Evolutionary conservation across 2,888 invertebrate species (phyloP).

Genomic region (Mycalesis mineus): DNA sequence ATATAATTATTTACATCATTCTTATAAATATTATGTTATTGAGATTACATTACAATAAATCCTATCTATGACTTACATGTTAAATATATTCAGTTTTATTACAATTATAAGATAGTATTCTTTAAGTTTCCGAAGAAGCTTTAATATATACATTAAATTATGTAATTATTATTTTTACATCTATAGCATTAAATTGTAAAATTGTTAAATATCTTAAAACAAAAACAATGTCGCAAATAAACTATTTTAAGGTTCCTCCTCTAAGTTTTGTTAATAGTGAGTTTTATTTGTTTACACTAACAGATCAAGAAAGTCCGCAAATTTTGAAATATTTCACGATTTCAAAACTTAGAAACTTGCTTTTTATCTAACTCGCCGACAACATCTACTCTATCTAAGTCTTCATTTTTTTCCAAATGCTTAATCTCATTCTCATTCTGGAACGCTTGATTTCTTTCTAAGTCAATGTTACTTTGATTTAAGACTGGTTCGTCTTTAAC

Average conservation of each 20-base stretch:
- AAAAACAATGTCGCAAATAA: no score
- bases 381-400: background rate
- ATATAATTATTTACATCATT: conserved; percentile 1
- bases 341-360: conserved; percentile 4
- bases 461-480: background rate
- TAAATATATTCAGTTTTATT: background rate
- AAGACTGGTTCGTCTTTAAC: background rate
- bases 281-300: no score
- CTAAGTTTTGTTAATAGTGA: no score
- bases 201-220: no score
- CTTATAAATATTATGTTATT: conserved; percentile 2
- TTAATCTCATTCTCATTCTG: background rate
- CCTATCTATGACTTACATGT: background rate
- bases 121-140: background rate
- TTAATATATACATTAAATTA: no score
- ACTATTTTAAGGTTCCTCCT: no score
- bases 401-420: background rate
- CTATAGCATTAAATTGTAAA: no score
- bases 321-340: background rate
- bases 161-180: no score
- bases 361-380: background rate
- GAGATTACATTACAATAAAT: conserved; percentile 7
- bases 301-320: background rate
- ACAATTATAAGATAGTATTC: background rate
- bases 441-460: background rate